These are phyloP conservation scores for Platypus cylindrus DNA, from an alignment of 2,888 invertebrate species.

Conservation along the genomic window DNA sequence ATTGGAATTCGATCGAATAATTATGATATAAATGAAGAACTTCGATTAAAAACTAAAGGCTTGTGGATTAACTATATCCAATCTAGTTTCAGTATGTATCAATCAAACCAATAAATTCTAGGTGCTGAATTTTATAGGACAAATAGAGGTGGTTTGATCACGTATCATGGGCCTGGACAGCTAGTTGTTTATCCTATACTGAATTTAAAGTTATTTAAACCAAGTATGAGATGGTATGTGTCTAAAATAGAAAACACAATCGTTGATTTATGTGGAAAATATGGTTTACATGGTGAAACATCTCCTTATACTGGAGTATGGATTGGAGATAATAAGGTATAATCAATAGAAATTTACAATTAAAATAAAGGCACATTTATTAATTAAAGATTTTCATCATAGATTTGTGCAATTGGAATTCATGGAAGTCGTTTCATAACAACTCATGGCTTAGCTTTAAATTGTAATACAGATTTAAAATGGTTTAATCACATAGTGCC, in stretches of 20 bases:
- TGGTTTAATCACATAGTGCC: conserved; percentile 96
- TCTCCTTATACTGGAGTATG: conserved; percentile 85
- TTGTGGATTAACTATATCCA: too few species aligned
- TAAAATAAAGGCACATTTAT: background rate
- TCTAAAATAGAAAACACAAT: conserved; percentile 61
- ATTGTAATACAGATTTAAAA: conserved; percentile 77
- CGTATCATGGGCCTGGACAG: conserved; percentile 98
- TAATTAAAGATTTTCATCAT: conserved; percentile 4
- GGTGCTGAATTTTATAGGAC: conserved; percentile 81
- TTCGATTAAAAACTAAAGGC: conserved; percentile 47
- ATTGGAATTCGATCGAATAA: conserved; percentile 72
- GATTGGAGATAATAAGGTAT: conserved; percentile 59
- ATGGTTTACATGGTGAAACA: conserved; percentile 55
- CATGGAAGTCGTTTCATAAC: conserved; percentile 81
- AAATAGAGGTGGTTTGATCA: conserved; percentile 91
- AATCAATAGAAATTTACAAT: too few species aligned
- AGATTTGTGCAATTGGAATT: conserved; percentile 83
- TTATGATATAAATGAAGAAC: conserved; percentile 53
- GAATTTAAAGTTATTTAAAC: conserved; percentile 67
- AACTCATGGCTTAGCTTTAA: conserved; percentile 88
- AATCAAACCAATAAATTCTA: conserved; percentile 7
- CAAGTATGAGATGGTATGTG: conserved; percentile 74
- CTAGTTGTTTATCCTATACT: conserved; percentile 91
- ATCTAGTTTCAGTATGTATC: background rate
- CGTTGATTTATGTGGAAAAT: conserved; percentile 58